Base-by-base conservation (phyloP, 1,140 invertebrate species). In the Ips typographus region DNA sequence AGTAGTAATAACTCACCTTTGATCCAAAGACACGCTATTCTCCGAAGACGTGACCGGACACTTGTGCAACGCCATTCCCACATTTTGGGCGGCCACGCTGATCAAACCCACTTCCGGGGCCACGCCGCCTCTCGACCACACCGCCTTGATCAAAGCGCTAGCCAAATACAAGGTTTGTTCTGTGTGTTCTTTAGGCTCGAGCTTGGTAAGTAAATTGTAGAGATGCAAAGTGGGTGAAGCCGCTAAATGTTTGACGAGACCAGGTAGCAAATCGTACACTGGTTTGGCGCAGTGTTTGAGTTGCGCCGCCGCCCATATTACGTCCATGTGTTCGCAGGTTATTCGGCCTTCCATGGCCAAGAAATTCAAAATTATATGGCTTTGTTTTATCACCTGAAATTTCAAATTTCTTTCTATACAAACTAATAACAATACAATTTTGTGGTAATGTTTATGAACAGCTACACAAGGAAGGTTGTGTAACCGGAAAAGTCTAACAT, bases 251-350 rank as follows among this genome's bases (percentile, higher is more conserved):
- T 96, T 94, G 1, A 97, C 94, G 65, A 97, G 84, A 1, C 93
- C 91, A 1, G 93, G 92, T 40, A 98, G 80, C 2, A 96, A 83
- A 81, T 98, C 95, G 78, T 95, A 92, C 66, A 98, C 94, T 68
- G 94, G 94, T 74, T 94, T 92, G 3, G 93, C 90, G 79, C 94
- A 97, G 79, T 98, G 95, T 79, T 98, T 98, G 41, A 97, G 81
- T 79, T 97, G 94, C 2, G 94, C 93, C 4, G 95, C 93, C 76
- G 91, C 89, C 95, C 95, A 98, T 53, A 98, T 95, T 40, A 92
- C 88, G 78, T 97, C 94, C 70, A 98, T 90, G 76, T 98, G 94
- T 69, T 94, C 93, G 55, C 93, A 90, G 1, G 92, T 95, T 22
- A 98, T 91, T 65, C 93, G 87, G 44, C 92, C 91, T 80, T 97